phyloP scores from a whole-genome alignment of 2,113 vertebrate species.

The Periophthalmus modestus region DNA sequence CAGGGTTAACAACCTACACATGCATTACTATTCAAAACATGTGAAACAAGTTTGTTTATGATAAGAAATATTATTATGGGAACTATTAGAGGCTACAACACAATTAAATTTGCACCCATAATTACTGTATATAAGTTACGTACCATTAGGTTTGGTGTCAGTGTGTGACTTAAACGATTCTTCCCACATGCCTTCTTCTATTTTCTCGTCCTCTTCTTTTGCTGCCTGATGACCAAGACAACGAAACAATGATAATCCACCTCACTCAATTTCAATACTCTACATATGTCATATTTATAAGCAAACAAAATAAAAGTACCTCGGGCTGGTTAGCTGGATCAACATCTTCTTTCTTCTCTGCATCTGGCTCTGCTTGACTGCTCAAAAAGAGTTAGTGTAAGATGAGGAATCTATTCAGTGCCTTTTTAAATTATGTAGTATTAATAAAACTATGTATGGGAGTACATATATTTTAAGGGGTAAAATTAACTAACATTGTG shows the following conservation, averaged over 20 bases:
- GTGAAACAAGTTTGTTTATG: background rate
- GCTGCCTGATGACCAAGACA: conserved; percentile 32
- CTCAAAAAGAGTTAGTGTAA: conserved; percentile 28
- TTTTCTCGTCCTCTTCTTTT: conserved; percentile 74
- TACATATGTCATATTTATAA: background rate
- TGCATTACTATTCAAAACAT: background rate
- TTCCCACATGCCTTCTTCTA: conserved; percentile 86
- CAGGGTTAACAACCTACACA: background rate
- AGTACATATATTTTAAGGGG: conserved; percentile 27
- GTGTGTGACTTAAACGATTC: conserved; percentile 90
- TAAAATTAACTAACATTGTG: conserved; percentile 34
- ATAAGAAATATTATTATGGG: background rate
- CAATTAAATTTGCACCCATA: background rate
- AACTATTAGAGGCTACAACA: background rate
- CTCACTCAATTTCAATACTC: background rate
- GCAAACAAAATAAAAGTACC: conserved; percentile 25
- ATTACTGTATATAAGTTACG: background rate
- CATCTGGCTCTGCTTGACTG: conserved; percentile 70
- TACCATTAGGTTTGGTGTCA: conserved; percentile 89
- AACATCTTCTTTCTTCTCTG: conserved; percentile 62
- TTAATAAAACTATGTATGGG: conserved; percentile 13
- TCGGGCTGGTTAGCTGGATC: conserved; percentile 50
- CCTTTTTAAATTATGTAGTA: conserved; percentile 24
- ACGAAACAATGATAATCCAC: background rate
- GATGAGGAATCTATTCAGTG: background rate